Conservation (phyloP, 2,797 vertebrate genomes). For the Coluber constrictor region DNA sequence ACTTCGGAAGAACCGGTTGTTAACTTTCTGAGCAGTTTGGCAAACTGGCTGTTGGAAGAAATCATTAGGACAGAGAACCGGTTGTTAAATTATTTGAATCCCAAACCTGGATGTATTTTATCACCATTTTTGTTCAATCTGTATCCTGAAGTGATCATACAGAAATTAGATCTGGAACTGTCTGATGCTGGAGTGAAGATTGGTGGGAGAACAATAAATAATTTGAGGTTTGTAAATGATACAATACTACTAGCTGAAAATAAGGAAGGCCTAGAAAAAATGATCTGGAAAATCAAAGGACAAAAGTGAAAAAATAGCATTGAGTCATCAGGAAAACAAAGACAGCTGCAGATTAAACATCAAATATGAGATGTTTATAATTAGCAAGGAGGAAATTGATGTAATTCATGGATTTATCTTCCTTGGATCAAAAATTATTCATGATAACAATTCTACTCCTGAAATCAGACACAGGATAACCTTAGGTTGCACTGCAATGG, state of each 20-base stretch:
- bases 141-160: too few relatives aligned
- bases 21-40: too few relatives aligned
- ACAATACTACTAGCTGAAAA: too few relatives aligned
- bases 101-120: neutral
- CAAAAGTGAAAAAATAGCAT: neutral
- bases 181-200: too few relatives aligned
- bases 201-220: too few relatives aligned
- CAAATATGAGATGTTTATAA: neutral
- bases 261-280: too few relatives aligned
- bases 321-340: neutral
- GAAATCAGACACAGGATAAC: neutral
- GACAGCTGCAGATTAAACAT: neutral
- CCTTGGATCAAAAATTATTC: neutral
- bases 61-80: too few relatives aligned
- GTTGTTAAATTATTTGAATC: too few relatives aligned
- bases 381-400: neutral
- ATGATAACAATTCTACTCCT: neutral
- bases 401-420: neutral
- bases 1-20: too few relatives aligned
- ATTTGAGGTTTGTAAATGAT: too few relatives aligned
- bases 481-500: neutral
- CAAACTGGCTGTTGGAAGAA: too few relatives aligned
- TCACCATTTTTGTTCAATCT: neutral
- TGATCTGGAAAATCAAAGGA: neutral
- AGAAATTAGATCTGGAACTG: too few relatives aligned